Base-by-base conservation (phyloP, 2,888 invertebrate species). In the Dynastes tityus region DNA sequence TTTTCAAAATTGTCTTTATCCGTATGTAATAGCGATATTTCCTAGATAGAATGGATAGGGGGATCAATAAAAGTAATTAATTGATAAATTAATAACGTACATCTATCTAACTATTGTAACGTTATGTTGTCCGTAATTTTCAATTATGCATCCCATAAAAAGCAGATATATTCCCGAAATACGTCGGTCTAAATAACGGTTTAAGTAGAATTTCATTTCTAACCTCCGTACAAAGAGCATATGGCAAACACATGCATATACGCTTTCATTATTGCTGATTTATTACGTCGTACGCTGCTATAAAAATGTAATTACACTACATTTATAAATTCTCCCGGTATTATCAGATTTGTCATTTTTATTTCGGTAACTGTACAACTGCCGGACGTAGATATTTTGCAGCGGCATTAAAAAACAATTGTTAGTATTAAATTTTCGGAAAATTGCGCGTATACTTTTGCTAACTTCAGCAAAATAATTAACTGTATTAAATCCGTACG, bases 231-330 rank as follows among this genome's bases (percentile, higher is more conserved):
- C 32, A 8, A 3, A 40, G 49, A 51, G 29, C 32, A n/a, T 9
- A 29, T 22, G 6, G 32, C 53, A n/a, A 13, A 71, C 71, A 9
- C 55, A 29, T 58, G 71, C 32, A 37, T 71, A 53, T 55, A 16
- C 13, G 53, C 32, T 71, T 71, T 58, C 55, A 58, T 71, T 71
- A 58, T 71, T 71, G n/a, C 3, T 71, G 71, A 71, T 71, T 71
- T 71, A 71, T 71, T 55, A 27, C 58, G 2, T 32, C 58, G 37
- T 71, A 71, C 32, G 55, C 71, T 71, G 71, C 71, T 71, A 71
- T 71, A 71, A 71, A 71, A 71, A 71, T 71, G 71, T 71, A 71
- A 71, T 71, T 71, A 71, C 9, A 71, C 71, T 58, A 71, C 71
- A 71, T 71, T 71, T 58, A 71, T 71, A 71, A 71, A 71, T 71